A percentile compares a stretch with the other conserved stretches of the same genome.
Conservation (phyloP, 2,888 invertebrate genomes). For the Eupithecia dodoneata region DNA sequence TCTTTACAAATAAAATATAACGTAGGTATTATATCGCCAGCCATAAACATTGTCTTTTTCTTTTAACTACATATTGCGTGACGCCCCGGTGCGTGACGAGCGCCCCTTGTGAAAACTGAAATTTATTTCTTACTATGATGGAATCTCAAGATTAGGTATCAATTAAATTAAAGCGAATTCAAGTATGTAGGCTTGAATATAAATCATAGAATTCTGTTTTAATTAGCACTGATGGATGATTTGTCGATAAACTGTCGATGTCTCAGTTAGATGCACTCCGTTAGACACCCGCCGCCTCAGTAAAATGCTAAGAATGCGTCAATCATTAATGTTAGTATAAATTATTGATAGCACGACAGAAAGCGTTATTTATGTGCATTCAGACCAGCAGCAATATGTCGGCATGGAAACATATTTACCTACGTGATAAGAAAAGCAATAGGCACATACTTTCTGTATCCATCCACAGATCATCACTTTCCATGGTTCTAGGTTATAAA, state of each 20-base stretch:
- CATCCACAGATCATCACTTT: neutral
- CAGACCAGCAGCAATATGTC: neutral
- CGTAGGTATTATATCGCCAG: neutral
- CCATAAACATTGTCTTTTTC: conserved; percentile 5
- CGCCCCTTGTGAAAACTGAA: conserved; percentile 14
- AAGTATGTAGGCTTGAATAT: neutral
- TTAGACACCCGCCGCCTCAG: conserved; percentile 36
- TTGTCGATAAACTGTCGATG: conserved; percentile 35
- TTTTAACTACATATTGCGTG: conserved; percentile 20
- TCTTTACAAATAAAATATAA: neutral
- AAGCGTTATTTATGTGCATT: conserved; percentile 21
- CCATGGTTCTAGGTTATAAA: neutral
- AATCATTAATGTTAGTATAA: conserved; percentile 35
- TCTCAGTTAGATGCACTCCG: conserved; percentile 33
- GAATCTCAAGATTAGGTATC: conserved; percentile 3
- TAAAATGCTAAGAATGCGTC: conserved; percentile 40
- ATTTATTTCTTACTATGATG: conserved; percentile 12
- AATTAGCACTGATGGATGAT: conserved; percentile 37
- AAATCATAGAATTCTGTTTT: conserved; percentile 28
- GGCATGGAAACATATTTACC: neutral
- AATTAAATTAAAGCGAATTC: conserved; percentile 6
- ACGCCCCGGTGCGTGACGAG: conserved; percentile 24
- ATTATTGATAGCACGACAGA: conserved; percentile 27
- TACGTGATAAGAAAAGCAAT: neutral
- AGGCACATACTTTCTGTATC: neutral